phyloP scores from a whole-genome alignment of 2,113 vertebrate species.

The Shinisaurus crocodilurus region DNA sequence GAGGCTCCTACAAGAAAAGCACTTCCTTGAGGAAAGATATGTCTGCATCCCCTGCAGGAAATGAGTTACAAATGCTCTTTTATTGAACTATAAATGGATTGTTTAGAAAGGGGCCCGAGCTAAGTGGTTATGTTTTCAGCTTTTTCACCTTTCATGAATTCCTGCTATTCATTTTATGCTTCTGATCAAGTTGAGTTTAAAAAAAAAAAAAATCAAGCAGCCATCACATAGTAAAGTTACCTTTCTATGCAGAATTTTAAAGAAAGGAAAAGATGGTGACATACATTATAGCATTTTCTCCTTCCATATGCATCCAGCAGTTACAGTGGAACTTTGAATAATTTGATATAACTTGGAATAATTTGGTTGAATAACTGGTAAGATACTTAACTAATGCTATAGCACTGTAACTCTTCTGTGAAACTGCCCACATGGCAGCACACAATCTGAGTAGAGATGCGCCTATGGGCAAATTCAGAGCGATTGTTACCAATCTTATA shows the following conservation, averaged over 20 bases:
- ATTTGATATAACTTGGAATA: no score
- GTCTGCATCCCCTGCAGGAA: not conserved
- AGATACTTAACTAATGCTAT: not conserved
- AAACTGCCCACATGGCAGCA: not conserved
- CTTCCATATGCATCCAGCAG: not conserved
- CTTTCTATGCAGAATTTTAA: not conserved
- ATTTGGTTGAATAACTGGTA: no score
- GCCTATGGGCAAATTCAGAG: not conserved
- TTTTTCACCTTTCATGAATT: constrained; percentile 47
- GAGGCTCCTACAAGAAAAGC: not conserved
- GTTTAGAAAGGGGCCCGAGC: not conserved
- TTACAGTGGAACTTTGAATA: not conserved
- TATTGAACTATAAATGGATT: not conserved
- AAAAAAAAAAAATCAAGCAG: not conserved
- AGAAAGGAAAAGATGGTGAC: not conserved
- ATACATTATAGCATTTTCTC: not conserved
- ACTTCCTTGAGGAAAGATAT: not conserved
- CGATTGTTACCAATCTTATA: not conserved
- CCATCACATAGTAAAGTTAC: not conserved
- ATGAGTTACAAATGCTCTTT: not conserved
- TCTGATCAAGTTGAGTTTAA: not conserved
- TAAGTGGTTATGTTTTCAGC: constrained; percentile 23
- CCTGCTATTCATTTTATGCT: constrained; percentile 38
- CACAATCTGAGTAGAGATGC: not conserved
- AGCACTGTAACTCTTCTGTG: not conserved